Base-by-base conservation (phyloP, 1,140 invertebrate genomes). In the Drosophila micromelanica region DNA sequence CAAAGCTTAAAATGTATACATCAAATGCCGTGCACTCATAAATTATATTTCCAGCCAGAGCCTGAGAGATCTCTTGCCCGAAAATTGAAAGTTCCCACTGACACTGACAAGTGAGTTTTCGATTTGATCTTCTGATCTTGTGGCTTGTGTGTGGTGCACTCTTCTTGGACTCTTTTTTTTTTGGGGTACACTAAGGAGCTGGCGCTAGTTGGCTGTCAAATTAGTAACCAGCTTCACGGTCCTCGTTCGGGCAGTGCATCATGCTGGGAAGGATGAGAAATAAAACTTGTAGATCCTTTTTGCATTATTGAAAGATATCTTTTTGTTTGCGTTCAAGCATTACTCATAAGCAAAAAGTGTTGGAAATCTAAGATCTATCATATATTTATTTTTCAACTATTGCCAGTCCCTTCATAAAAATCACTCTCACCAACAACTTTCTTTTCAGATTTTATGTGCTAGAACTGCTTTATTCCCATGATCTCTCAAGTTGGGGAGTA, bases 171-270 rank as follows among this genome's bases (percentile, higher is more conserved):
- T 23, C 35, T 61, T 35, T 38, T 11, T 13, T 30, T 40, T 11
- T 13, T 30, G 35, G 60, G 35, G 51, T 3, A 12, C 5, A 11
- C 17, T 37, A 15, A 9, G 32, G 3, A 13, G 51, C 13, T 76
- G 84, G 84, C 84, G 85, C 84, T 89, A 89, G 73, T 77, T 74
- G 60, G 49, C 73, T 89, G 84, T 89, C 84, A 89, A 89, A 89
- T 89, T 89, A 89, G 84, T 82, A 49, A 38, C 70, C 43, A 65
- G 60, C 71, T 89, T 89, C 82, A 87, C 76, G 79, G 82, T 82
- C 56, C 64, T 56, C 52, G 64, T 63, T 85, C 49, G 32, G 62
- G 43, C 55, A 52, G 48, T 62, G 54, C 60, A 11, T 60, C 77
- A 63, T 45, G 60, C 57, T 64, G 59, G 15, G 63, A 27, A 32